These are phyloP conservation scores for Drosophila prostipennis DNA, from an alignment of 2,888 invertebrate genomes.

Conservation along the genomic window DNA sequence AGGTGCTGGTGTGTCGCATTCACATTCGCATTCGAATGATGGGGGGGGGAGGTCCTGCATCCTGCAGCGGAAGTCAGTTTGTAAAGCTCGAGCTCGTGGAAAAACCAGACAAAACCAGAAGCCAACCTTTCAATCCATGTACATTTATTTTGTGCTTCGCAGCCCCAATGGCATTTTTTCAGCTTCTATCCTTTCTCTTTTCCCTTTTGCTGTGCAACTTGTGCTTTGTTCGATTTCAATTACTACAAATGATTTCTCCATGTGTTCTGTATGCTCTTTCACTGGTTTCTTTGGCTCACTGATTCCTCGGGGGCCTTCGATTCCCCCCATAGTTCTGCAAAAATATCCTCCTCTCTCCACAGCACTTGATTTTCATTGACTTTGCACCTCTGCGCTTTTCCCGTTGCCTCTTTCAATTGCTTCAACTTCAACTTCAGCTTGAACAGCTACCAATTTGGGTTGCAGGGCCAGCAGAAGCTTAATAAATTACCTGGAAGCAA, in stretches of 20 bases:
- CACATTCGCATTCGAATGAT: slow-evolving; percentile 3
- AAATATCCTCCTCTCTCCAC: background rate
- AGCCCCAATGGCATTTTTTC: slow-evolving; percentile 16
- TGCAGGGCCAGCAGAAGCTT: slow-evolving; percentile 48
- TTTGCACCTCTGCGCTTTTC: slow-evolving; percentile 51
- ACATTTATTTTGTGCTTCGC: slow-evolving; percentile 35
- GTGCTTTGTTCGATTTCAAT: slow-evolving; percentile 75
- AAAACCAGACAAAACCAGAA: slow-evolving; percentile 47
- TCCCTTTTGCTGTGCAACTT: slow-evolving; percentile 40
- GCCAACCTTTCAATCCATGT: slow-evolving; percentile 21
- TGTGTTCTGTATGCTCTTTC: slow-evolving; percentile 21
- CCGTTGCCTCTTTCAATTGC: slow-evolving; percentile 37
- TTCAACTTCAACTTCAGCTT: slow-evolving; percentile 24
- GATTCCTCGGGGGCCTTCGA: background rate
- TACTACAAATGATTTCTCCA: slow-evolving; percentile 73
- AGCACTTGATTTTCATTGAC: slow-evolving; percentile 67
- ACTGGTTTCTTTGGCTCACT: slow-evolving; percentile 16
- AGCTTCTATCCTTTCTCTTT: slow-evolving; percentile 4
- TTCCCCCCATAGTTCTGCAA: slow-evolving; percentile 24
- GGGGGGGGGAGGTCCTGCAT: slow-evolving; percentile 11
- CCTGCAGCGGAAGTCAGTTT: slow-evolving; percentile 64
- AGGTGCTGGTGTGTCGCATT: background rate
- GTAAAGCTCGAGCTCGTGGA: slow-evolving; percentile 56
- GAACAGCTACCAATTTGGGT: slow-evolving; percentile 52
- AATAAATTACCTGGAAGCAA: slow-evolving; percentile 74